A percentile compares a stretch with the other conserved stretches of the same genome.
Conservation (phyloP, 2,888 invertebrate species). For the Oligia fasciuncula region DNA sequence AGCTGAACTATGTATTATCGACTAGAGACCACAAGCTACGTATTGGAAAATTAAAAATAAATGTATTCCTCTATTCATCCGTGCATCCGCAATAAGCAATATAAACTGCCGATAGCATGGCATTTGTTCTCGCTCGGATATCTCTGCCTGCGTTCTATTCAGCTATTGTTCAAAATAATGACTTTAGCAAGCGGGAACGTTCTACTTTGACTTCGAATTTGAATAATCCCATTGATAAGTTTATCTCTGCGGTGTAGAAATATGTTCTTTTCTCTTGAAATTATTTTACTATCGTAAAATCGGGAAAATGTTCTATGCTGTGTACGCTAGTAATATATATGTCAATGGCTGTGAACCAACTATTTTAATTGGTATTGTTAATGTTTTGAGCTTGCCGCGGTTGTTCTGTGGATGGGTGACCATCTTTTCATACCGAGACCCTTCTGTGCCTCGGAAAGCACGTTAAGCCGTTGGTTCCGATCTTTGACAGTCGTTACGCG, state of each 20-base stretch:
- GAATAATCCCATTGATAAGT: not conserved
- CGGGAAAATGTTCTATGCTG: not conserved
- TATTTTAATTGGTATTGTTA: not conserved
- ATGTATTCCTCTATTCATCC: conserved; percentile 18
- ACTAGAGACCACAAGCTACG: conserved; percentile 1
- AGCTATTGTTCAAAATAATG: conserved; percentile 50
- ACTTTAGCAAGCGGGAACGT: conserved; percentile 22
- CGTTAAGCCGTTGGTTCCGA: too few relatives aligned
- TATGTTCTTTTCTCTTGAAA: not conserved
- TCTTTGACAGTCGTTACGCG: too few relatives aligned
- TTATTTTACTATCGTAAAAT: not conserved
- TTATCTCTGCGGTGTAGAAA: not conserved
- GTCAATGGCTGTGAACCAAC: not conserved
- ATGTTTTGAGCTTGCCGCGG: too few relatives aligned
- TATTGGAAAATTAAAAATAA: conserved; percentile 39
- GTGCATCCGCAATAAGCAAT: conserved; percentile 24
- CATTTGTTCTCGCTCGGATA: conserved; percentile 23
- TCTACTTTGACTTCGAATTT: conserved; percentile 22
- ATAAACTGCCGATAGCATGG: conserved; percentile 28
- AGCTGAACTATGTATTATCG: not conserved
- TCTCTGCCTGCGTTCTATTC: conserved; percentile 28
- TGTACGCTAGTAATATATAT: too few relatives aligned
- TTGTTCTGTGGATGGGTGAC: too few relatives aligned
- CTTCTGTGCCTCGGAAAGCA: too few relatives aligned
- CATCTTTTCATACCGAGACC: too few relatives aligned